phyloP scores from a whole-genome alignment of 1,140 invertebrate genomes.

The Drosophila willistoni region DNA sequence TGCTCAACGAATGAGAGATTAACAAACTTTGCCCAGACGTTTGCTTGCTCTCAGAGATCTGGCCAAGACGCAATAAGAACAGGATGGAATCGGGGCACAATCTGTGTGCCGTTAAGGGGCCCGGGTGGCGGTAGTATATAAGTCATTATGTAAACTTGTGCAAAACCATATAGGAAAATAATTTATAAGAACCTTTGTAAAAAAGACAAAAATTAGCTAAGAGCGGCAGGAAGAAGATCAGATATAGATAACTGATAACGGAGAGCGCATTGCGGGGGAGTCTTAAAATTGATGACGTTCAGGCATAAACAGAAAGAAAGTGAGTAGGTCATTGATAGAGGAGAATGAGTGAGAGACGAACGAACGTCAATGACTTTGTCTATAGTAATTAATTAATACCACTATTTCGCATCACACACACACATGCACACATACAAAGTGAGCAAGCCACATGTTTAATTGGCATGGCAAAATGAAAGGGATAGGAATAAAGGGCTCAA shows the following conservation, averaged over 20 bases:
- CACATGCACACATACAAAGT: constrained; percentile 20
- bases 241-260: constrained; percentile 1
- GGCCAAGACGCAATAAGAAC: constrained; percentile 20
- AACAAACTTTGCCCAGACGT: constrained; percentile 10
- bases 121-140: background rate
- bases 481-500: constrained; percentile 34
- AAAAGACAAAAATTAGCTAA: background rate
- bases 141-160: constrained; percentile 2
- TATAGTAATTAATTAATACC: constrained; percentile 53
- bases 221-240: background rate
- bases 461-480: constrained; percentile 43
- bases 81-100: background rate
- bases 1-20: constrained; percentile 51
- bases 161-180: constrained; percentile 10
- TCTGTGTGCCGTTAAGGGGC: background rate
- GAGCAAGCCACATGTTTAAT: constrained; percentile 35
- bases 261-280: background rate
- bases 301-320: background rate
- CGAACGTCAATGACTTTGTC: constrained; percentile 26
- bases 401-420: constrained; percentile 34
- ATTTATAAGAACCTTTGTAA: no score
- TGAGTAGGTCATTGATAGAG: background rate
- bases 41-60: constrained; percentile 8
- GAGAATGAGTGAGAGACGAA: background rate
- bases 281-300: background rate